phyloP scores from a whole-genome alignment of 2,113 vertebrate genomes.

The Phycodurus eques region DNA sequence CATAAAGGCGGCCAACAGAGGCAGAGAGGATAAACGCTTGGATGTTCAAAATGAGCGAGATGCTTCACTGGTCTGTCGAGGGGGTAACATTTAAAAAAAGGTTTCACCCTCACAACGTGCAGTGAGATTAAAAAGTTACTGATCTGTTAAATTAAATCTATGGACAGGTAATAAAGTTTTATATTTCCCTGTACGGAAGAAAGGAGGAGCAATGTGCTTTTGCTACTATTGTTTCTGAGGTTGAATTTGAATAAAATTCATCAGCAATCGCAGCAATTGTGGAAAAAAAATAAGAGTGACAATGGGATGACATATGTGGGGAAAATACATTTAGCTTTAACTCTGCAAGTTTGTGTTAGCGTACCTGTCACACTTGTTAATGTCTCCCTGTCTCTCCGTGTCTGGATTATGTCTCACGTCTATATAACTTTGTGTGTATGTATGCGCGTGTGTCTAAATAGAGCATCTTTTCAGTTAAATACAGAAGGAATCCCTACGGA shows the following conservation, averaged over 20 bases:
- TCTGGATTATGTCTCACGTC: constrained; percentile 45
- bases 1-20: neutral
- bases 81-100: neutral
- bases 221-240: neutral
- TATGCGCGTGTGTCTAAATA: neutral
- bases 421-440: constrained; percentile 7
- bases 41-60: neutral
- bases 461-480: constrained; percentile 24
- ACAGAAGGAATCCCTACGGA: constrained; percentile 18
- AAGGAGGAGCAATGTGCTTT: neutral
- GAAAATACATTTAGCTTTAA: constrained; percentile 2
- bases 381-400: constrained; percentile 8
- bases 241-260: neutral
- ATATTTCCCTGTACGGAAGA: neutral
- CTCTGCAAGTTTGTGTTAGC: constrained; percentile 25
- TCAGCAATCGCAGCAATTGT: neutral
- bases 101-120: neutral
- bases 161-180: constrained; percentile 4
- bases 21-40: neutral
- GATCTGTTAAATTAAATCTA: constrained; percentile 4
- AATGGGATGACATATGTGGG: neutral
- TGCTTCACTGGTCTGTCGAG: neutral
- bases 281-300: constrained; percentile 1
- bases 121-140: constrained; percentile 1
- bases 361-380: constrained; percentile 48